These are phyloP conservation scores for Dicerorhinus sumatrensis DNA, from an alignment of 2,113 vertebrate species.

Conservation along the genomic window DNA sequence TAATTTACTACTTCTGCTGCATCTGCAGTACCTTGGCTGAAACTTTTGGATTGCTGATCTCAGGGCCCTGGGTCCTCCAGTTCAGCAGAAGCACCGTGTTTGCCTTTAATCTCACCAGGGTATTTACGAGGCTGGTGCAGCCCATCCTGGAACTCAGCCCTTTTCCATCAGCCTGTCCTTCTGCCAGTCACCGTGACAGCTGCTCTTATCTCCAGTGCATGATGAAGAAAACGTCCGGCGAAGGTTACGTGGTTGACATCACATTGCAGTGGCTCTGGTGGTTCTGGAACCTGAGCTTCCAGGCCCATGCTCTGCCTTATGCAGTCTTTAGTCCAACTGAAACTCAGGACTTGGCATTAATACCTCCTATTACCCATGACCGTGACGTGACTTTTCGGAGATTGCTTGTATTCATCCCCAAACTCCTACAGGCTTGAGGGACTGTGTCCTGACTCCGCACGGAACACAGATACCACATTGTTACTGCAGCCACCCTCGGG, in stretches of 20 bases:
- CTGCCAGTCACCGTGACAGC: neutral
- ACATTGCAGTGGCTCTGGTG: neutral
- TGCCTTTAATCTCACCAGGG: neutral
- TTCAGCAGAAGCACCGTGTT: neutral
- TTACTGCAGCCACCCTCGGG: neutral
- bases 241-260: neutral
- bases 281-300: neutral
- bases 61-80: neutral
- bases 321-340: neutral
- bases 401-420: neutral
- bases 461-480: neutral
- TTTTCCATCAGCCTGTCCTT: neutral
- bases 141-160: neutral
- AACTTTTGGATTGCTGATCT: slow-evolving; percentile 9
- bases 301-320: neutral
- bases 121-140: neutral
- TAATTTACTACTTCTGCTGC: neutral
- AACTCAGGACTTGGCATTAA: neutral
- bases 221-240: neutral
- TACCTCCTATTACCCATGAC: neutral
- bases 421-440: neutral
- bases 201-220: neutral
- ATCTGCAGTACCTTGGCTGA: neutral
- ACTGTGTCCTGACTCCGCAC: neutral
- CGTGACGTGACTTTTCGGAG: neutral